Conservation (phyloP, 2,797 vertebrate genomes). For the Hippopotamyrus pictus region DNA sequence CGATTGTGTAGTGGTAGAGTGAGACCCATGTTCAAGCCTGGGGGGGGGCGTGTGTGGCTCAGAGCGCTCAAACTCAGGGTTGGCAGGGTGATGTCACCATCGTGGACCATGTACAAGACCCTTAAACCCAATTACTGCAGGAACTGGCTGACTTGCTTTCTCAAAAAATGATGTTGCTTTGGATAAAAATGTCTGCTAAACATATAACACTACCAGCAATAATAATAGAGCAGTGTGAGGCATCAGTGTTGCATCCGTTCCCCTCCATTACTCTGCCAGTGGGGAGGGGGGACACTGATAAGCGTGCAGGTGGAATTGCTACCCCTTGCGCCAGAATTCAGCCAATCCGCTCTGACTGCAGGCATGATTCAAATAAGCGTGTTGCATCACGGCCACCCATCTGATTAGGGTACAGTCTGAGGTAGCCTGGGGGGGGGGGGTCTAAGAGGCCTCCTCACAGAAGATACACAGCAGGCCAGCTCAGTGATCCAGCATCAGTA, state of each 20-base stretch:
- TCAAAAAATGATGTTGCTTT: background rate
- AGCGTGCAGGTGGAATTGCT: background rate
- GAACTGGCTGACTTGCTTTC: background rate
- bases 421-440: background rate
- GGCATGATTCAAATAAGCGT: background rate
- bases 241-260: background rate
- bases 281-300: background rate
- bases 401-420: background rate
- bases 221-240: background rate
- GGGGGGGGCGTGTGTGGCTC: background rate
- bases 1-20: background rate
- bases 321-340: background rate
- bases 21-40: background rate
- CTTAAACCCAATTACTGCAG: background rate
- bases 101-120: background rate
- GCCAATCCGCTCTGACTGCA: background rate
- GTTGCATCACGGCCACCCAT: background rate
- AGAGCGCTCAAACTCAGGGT: background rate
- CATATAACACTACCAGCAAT: background rate
- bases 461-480: background rate
- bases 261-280: background rate
- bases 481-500: slow-evolving; percentile 11
- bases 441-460: background rate
- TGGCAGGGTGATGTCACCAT: background rate
- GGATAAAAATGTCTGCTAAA: background rate